Conservation (phyloP, 2,888 invertebrate species). For the Agrotis segetum region DNA sequence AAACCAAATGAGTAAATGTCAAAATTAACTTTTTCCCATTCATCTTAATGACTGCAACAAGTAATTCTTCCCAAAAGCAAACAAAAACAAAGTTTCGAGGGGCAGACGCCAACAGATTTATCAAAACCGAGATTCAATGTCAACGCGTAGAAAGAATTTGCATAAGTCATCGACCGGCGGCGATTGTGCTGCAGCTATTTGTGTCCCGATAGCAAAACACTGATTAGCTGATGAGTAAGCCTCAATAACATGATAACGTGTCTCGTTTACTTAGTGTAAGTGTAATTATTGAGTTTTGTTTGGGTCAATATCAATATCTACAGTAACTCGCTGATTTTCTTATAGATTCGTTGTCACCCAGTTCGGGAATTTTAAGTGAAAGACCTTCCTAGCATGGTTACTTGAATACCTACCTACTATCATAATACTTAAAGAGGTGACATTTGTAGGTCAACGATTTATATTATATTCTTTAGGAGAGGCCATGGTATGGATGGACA, state of each 20-base stretch:
- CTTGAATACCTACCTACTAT: neutral
- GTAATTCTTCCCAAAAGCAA: slow-evolving; percentile 6
- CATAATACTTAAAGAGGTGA: neutral
- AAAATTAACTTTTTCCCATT: neutral
- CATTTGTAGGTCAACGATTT: slow-evolving; percentile 22
- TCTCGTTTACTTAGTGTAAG: slow-evolving; percentile 43
- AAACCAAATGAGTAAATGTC: neutral
- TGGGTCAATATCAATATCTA: slow-evolving; percentile 17
- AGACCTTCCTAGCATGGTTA: neutral
- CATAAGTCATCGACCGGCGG: slow-evolving; percentile 72
- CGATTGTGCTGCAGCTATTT: slow-evolving; percentile 58
- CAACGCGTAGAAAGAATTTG: slow-evolving; percentile 65
- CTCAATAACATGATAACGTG: slow-evolving; percentile 59
- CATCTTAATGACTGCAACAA: slow-evolving; percentile 4
- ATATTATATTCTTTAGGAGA: neutral
- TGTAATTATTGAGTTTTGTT: slow-evolving; percentile 35
- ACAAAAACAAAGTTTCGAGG: slow-evolving; percentile 32
- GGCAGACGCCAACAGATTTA: slow-evolving; percentile 36
- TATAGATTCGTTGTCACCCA: neutral
- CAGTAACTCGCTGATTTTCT: no score
- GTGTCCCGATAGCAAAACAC: slow-evolving; percentile 50
- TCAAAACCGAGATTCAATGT: slow-evolving; percentile 63
- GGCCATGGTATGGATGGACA: neutral
- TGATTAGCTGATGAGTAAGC: slow-evolving; percentile 63
- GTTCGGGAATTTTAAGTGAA: neutral